Conservation (phyloP, 2,888 invertebrate genomes). For the Ichneumoninae sp. region DNA sequence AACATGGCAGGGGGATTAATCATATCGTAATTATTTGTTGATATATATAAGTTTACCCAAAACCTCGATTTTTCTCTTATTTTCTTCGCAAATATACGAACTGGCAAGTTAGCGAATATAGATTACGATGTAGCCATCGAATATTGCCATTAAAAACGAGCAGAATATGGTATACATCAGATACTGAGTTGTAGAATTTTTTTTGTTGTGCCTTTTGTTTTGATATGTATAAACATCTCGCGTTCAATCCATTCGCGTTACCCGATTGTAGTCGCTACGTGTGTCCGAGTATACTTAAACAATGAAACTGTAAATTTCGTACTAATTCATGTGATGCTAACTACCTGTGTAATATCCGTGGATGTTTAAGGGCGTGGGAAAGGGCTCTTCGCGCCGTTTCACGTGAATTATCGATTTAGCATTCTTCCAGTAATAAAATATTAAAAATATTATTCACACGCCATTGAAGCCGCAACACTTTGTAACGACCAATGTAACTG, state of each 20-base stretch:
- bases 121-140: conserved; percentile 8
- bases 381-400: neutral
- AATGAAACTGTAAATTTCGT: conserved; percentile 9
- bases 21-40: conserved; percentile 17
- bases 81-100: conserved; percentile 46
- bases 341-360: neutral
- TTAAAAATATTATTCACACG: neutral
- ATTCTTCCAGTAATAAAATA: neutral
- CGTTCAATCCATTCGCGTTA: neutral
- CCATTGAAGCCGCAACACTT: neutral
- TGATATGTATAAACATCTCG: neutral
- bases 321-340: conserved; percentile 7
- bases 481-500: conserved; percentile 47
- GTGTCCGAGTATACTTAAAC: conserved; percentile 6
- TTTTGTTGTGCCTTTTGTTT: neutral
- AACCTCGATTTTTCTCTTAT: neutral
- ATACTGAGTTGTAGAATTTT: conserved; percentile 14
- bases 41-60: conserved; percentile 11
- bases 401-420: neutral
- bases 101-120: conserved; percentile 9
- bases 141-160: neutral
- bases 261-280: neutral
- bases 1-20: conserved; percentile 3
- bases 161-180: neutral
- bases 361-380: neutral